These are phyloP conservation scores for Aplochiton taeniatus DNA, from an alignment of 2,797 vertebrate genomes.

Conservation along the genomic window DNA sequence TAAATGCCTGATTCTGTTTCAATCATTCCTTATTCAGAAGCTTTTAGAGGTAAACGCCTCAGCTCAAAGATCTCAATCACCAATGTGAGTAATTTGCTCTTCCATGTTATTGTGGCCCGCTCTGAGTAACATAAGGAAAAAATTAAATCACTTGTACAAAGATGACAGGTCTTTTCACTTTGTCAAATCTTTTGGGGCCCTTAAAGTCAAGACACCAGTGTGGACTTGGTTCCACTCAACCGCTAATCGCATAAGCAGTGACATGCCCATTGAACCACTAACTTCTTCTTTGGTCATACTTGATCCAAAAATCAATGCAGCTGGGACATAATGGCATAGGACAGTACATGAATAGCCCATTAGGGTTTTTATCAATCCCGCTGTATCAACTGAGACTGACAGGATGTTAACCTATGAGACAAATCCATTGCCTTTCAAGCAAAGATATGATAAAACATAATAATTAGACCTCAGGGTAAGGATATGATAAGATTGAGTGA, in stretches of 20 bases:
- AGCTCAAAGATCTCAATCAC: slow-evolving; percentile 2
- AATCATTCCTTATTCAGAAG: too few species aligned
- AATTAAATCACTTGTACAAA: slow-evolving; percentile 1
- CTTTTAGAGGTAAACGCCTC: background rate
- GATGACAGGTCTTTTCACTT: slow-evolving; percentile 2
- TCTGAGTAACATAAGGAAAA: background rate
- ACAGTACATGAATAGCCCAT: slow-evolving; percentile 53
- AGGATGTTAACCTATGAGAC: slow-evolving; percentile 27
- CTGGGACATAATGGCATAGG: slow-evolving; percentile 45
- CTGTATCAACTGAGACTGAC: slow-evolving; percentile 26
- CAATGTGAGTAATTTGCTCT: background rate
- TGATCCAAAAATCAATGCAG: slow-evolving; percentile 54
- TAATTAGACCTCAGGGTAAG: background rate
- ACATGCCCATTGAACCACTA: slow-evolving; percentile 33
- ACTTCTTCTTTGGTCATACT: slow-evolving; percentile 40
- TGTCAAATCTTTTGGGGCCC: slow-evolving; percentile 7
- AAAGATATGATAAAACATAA: background rate
- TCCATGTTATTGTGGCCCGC: background rate
- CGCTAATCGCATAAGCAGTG: slow-evolving; percentile 30
- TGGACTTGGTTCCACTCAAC: slow-evolving; percentile 18
- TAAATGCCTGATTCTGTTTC: background rate
- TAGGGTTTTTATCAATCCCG: slow-evolving; percentile 32
- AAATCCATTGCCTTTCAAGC: background rate
- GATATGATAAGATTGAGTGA: too few species aligned
- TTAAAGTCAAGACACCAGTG: background rate